Evolutionary conservation across 2,888 invertebrate genomes (phyloP), one percentile per base, ranked within the genome.

Genomic region (Carpatolechia fugitivella): DNA sequence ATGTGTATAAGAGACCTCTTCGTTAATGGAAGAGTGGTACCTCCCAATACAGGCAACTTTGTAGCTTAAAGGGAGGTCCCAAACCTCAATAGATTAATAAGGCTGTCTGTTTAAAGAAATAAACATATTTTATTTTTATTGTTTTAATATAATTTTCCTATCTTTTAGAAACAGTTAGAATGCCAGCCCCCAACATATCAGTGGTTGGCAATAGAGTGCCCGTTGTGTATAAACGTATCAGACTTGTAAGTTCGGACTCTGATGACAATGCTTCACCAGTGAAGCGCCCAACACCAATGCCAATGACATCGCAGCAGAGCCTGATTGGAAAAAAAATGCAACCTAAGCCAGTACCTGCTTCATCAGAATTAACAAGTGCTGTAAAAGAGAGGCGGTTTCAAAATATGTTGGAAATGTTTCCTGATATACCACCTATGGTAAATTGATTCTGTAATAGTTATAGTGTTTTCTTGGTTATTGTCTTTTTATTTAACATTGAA

Each of bases 371-470:
- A 5, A 85, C 91, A 2, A 78, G 82, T 0, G 76, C 83, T 41
- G 84, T 92, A n/a, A 91, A 91, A 61, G 92, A 93, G 66, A 85
- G 91, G 52, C 85, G 92, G 59, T 91, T 93, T 70, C 88, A 91
- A 70, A 93, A 93, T 75, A 91, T 94, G 80, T 79, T 91, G 60
- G 91, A 92, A 71, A 92, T 92, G 81, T 93, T 93, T 68, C 93
- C 94, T 4, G 88, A 91, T 55, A 81, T 92, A 63, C 91, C 92
- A 60, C 89, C 91, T 30, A 80, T 91, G 80, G 94, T 93, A 79
- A 80, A n/a, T n/a, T n/a, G n/a, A n/a, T n/a, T n/a, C n/a, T n/a
- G n/a, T n/a, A n/a, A n/a, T n/a, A n/a, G n/a, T n/a, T n/a, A n/a
- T n/a, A n/a, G n/a, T n/a, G n/a, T n/a, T n/a, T n/a, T n/a, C n/a